Evolutionary conservation across 2,113 vertebrate species (phyloP).

Genomic region (Numenius arquata): DNA sequence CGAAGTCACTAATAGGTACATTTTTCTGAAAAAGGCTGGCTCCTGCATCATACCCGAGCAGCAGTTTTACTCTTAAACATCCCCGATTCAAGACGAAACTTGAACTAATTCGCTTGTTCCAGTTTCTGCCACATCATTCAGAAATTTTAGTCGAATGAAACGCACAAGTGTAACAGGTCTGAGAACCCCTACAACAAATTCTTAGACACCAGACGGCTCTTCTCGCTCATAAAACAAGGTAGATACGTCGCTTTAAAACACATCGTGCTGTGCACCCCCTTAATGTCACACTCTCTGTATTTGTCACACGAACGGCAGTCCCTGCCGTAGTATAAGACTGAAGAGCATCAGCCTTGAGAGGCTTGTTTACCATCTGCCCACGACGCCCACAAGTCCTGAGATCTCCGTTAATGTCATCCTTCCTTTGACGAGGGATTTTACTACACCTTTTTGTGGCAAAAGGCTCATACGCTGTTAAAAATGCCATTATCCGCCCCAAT

Average conservation of each 20-base stretch:
- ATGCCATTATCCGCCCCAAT: not conserved
- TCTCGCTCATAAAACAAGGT: not conserved
- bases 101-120: accelerated
- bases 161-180: not conserved
- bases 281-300: not conserved
- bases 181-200: not conserved
- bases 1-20: accelerated
- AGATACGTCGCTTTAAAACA: accelerated
- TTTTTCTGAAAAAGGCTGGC: not conserved
- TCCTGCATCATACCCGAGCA: not conserved
- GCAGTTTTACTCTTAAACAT: not conserved
- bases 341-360: not conserved
- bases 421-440: not conserved
- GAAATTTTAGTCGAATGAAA: not conserved
- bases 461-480: not conserved
- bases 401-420: not conserved
- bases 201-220: not conserved
- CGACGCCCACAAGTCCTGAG: not conserved
- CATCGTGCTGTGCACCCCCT: not conserved
- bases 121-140: not conserved
- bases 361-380: not conserved
- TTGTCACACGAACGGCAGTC: not conserved
- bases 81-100: accelerated
- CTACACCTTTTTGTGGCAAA: not conserved
- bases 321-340: not conserved